Evolutionary conservation across 2,888 invertebrate species (phyloP), one percentile per base, ranked within the genome.

Genomic region (Acanthococcus lagerstroemiae): DNA sequence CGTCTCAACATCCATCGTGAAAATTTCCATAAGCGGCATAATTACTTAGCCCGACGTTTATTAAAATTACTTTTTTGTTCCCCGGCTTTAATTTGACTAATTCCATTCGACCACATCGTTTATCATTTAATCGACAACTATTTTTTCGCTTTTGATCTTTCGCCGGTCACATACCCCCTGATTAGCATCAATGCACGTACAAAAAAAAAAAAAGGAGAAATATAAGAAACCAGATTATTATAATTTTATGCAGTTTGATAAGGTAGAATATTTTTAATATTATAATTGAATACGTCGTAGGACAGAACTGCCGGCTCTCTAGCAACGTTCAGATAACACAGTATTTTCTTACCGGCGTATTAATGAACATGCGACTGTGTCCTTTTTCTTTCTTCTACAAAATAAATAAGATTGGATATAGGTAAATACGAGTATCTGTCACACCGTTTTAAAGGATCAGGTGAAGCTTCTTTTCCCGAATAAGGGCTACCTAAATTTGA

Each of bases 221-320:
- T 4, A 45, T 17, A 26, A 24, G 24, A 48, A 61, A 61, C 61
- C 61, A 61, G 61, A 61, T 61, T 61, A 60, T 60, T 60, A 52
- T 61, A 61, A 61, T 61, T 61, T 52, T 61, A 61, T 30, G 52
- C 61, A 52, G 50, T 61, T 61, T 50, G 52, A 61, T 61, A 61
- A 61, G 61, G 19, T 61, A 61, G 61, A 61, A 61, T 61, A 61
- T 61, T 61, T 61, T 61, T 61, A 61, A 61, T 61, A 61, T 61
- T 61, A 52, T 61, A 61, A 61, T 61, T 61, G 61, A 61, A 61
- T 61, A 61, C 37, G 61, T 61, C 52, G 61, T 52, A 19, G 61
- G 52, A 19, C 44, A 58, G 37, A 56, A 19, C 30, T 19, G 37
- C 55, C 55, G 55, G 44, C 56, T 37, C 15, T 45, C 17, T 45